Evolutionary conservation across 2,113 vertebrate genomes (phyloP).

Genomic region (Halcyon malimbica): DNA sequence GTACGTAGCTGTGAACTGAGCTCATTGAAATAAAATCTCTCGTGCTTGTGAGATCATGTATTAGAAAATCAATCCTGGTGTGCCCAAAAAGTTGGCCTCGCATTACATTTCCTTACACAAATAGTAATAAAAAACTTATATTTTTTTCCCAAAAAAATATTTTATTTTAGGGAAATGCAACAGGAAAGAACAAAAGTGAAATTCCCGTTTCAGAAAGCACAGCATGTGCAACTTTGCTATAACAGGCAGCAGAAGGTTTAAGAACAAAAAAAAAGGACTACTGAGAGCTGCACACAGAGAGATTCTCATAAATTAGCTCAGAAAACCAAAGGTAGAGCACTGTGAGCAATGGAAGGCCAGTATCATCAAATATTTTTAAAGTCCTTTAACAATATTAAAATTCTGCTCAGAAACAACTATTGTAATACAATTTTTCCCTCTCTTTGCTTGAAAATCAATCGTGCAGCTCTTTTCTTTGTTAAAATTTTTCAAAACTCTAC

Average conservation of each 20-base stretch:
- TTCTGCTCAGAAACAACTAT: conserved; percentile 13
- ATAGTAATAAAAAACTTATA: not conserved
- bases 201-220: conserved; percentile 27
- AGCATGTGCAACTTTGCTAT: conserved; percentile 13
- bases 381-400: conserved; percentile 17
- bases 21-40: conserved; percentile 46
- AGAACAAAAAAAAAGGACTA: conserved; percentile 33
- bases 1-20: conserved; percentile 16
- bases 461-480: not conserved
- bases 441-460: conserved; percentile 1
- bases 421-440: not conserved
- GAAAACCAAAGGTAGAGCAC: conserved; percentile 25
- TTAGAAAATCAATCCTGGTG: not conserved
- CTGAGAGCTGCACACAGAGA: conserved; percentile 29
- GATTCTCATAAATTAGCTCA: conserved; percentile 49
- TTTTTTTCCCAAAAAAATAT: not conserved
- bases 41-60: not conserved
- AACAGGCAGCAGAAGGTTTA: conserved; percentile 47
- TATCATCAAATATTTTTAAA: conserved; percentile 11
- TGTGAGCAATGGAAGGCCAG: not conserved
- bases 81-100: not conserved
- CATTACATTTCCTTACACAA: conserved; percentile 6
- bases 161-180: conserved; percentile 48
- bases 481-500: conserved; percentile 12
- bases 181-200: conserved; percentile 44